Evolutionary conservation across 2,797 vertebrate species (phyloP), one percentile per base, ranked within the genome.

Genomic region (Kryptolebias ocellatus): DNA sequence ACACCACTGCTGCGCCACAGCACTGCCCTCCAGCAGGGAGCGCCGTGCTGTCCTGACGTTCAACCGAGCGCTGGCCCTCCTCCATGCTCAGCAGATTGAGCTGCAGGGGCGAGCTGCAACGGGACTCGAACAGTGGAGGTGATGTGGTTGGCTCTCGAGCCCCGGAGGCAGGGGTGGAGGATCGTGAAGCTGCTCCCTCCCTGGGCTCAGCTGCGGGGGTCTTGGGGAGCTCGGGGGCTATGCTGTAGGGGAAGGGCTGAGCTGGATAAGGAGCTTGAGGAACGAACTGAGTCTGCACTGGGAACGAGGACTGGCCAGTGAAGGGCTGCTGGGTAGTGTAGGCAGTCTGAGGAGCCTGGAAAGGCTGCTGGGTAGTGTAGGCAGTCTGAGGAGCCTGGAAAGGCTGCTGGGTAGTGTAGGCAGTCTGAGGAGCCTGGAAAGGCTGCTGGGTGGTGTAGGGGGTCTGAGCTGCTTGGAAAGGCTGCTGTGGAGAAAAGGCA

Each of bases 11-110:
- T 1, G 37, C 8, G 29, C 17, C 53, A 68, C 52, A 72, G 17
- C 67, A 72, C 17, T 70, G 74, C 0, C 83, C 62, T 54, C 83
- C 93, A 0, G 18, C 61, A 1, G 81, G 53, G 53, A 80, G 74
- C 0, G 67, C 71, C 0, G 72, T 52, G 72, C 85, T 83, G 74
- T 95, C 92, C 62, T 85, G 88, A 10, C 85, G 87, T n/a, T 95
- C 95, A 0, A 84, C 65, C 0, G 92, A 89, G 66, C 95, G 95
- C 0, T 95, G 94, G 0, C 91, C 93, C 70, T 98, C 97, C 72
- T 98, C 97, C 89, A 98, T 91, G 78, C 97, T 96, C 2, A 99
- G 92, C 47, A 99, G 93, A 62, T 98, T 97, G 57, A 97, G 93
- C 81, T 97, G 96, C 65, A 99, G 91, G 0, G 98, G 98, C 0